Evolutionary conservation across 2,113 vertebrate species (phyloP).

Genomic region (Salvelinus sp.): DNA sequence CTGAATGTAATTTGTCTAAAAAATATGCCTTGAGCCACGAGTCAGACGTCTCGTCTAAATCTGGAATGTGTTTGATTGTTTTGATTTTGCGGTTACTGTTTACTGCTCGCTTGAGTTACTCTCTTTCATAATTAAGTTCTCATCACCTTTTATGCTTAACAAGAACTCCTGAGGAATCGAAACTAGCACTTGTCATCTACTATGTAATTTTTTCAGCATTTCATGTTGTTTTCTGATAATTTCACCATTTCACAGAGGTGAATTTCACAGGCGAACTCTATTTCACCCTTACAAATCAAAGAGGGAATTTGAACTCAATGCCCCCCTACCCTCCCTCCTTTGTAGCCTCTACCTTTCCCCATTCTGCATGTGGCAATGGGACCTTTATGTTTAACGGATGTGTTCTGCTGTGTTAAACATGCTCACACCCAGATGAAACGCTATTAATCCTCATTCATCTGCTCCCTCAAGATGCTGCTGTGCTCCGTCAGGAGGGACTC

Average conservation of each 20-base stretch:
- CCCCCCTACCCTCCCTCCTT: background rate
- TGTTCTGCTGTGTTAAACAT: constrained; percentile 31
- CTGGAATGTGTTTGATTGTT: constrained; percentile 62
- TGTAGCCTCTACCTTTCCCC: background rate
- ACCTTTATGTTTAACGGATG: constrained; percentile 20
- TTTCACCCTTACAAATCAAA: constrained; percentile 5
- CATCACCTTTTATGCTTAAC: constrained; percentile 57
- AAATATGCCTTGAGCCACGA: constrained; percentile 69
- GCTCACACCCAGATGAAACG: constrained; percentile 44
- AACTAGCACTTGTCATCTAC: constrained; percentile 38
- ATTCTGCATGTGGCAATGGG: constrained; percentile 14
- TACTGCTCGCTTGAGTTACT: constrained; percentile 51
- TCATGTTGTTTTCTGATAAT: background rate
- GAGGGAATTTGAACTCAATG: background rate
- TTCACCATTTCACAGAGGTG: background rate
- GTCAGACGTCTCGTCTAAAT: constrained; percentile 67
- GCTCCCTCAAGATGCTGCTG: constrained; percentile 23
- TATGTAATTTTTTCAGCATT: constrained; percentile 39
- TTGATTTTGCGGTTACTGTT: constrained; percentile 58
- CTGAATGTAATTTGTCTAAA: constrained; percentile 74
- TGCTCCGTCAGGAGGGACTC: constrained; percentile 38
- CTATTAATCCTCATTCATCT: constrained; percentile 61
- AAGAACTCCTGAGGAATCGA: constrained; percentile 42
- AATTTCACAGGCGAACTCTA: background rate
- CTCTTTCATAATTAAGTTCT: constrained; percentile 42